Conservation (phyloP, 2,797 vertebrate species). For the Lacerta agilis region DNA sequence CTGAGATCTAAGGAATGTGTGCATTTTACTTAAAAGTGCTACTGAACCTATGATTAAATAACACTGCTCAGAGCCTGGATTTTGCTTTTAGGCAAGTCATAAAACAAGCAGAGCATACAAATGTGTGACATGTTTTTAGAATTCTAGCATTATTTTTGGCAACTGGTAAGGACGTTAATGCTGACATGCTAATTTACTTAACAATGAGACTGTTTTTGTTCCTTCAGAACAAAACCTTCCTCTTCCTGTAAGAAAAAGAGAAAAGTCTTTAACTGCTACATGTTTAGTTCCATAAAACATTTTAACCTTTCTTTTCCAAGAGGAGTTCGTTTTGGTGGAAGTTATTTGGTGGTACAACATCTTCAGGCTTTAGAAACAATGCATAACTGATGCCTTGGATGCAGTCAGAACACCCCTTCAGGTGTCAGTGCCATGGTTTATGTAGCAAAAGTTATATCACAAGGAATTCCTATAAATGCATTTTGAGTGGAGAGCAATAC, state of each 20-base stretch:
- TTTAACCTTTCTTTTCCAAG: not conserved
- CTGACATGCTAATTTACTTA: not conserved
- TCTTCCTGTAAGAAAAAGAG: not conserved
- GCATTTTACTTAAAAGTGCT: not conserved
- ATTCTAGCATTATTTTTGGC: not conserved
- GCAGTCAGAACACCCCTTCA: no score
- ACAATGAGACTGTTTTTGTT: not conserved
- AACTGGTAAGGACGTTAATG: not conserved
- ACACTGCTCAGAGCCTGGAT: conserved; percentile 9
- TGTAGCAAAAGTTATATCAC: no score
- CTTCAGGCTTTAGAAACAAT: no score
- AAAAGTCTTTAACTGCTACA: not conserved
- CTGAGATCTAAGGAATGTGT: not conserved
- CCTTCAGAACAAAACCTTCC: not conserved
- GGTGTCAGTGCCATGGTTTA: no score
- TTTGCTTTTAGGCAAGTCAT: conserved; percentile 14
- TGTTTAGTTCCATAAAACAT: not conserved
- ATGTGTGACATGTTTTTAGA: not conserved
- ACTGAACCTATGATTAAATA: not conserved
- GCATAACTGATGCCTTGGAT: no score
- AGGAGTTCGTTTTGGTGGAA: not conserved
- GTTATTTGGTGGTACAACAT: no score
- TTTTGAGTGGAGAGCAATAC: no score
- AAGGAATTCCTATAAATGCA: no score
- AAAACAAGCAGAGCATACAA: not conserved